A percentile compares a stretch with the other conserved stretches of the same genome.
Conservation (phyloP, 2,888 invertebrate genomes). For the Neria commutata region DNA sequence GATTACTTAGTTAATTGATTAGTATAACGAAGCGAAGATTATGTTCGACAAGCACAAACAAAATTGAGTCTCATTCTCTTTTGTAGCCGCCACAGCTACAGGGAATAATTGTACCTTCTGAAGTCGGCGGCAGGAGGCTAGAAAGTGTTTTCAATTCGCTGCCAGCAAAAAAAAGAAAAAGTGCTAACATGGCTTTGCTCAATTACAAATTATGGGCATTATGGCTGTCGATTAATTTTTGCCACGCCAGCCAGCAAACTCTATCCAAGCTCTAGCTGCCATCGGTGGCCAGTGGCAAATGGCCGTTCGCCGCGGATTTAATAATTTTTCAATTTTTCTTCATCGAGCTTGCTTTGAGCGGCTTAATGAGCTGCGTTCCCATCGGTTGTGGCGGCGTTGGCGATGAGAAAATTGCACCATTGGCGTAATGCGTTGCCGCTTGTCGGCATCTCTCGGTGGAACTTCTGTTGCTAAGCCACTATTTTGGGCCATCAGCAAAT, state of each 20-base stretch:
- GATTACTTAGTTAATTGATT: too few relatives aligned
- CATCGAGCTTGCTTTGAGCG: background rate
- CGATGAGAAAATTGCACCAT: background rate
- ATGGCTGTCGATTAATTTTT: too few relatives aligned
- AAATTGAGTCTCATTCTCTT: too few relatives aligned
- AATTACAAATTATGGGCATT: too few relatives aligned
- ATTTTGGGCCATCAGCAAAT: background rate
- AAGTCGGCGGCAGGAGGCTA: too few relatives aligned
- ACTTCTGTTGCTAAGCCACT: background rate
- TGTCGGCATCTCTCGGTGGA: background rate
- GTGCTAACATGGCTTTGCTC: too few relatives aligned
- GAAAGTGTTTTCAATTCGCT: too few relatives aligned
- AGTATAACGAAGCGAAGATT: too few relatives aligned
- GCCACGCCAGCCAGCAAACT: background rate
- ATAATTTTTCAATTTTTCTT: background rate
- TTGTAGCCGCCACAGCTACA: too few relatives aligned
- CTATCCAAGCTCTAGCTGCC: background rate
- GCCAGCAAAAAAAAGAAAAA: too few relatives aligned
- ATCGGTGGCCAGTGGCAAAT: background rate
- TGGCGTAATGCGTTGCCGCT: background rate
- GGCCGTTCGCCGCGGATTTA: background rate
- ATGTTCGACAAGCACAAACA: too few relatives aligned
- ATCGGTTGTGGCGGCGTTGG: background rate
- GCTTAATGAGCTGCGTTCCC: background rate
- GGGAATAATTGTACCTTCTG: too few relatives aligned